A percentile compares a stretch with the other conserved stretches of the same genome.
phyloP scores from a whole-genome alignment of 2,797 vertebrate species.

The Poeciliopsis gracilis region DNA sequence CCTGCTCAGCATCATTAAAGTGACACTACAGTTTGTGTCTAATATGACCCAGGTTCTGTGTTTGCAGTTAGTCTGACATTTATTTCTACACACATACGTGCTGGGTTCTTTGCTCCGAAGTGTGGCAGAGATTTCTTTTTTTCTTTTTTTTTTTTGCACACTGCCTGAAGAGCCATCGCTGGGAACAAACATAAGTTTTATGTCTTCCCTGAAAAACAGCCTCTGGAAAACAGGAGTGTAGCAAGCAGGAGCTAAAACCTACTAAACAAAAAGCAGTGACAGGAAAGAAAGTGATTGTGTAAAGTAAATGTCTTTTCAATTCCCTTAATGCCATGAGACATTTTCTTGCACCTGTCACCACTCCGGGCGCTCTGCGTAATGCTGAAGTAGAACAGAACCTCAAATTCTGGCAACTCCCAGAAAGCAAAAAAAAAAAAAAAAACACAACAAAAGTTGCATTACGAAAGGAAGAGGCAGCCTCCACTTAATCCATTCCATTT shows the following conservation, averaged over 20 bases:
- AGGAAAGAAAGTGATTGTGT: slow-evolving; percentile 69
- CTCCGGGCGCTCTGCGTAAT: slow-evolving; percentile 64
- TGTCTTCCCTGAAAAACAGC: slow-evolving; percentile 70
- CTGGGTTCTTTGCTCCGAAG: slow-evolving; percentile 49
- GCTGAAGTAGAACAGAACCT: slow-evolving; percentile 64
- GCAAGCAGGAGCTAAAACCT: slow-evolving; percentile 60
- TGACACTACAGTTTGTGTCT: slow-evolving; percentile 39
- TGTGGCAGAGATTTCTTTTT: slow-evolving; percentile 32
- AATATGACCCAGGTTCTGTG: slow-evolving; percentile 43
- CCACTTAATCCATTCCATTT: slow-evolving; percentile 82
- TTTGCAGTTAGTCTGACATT: slow-evolving; percentile 56
- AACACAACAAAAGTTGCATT: slow-evolving; percentile 60
- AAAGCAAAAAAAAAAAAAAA: slow-evolving; percentile 58
- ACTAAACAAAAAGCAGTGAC: slow-evolving; percentile 73
- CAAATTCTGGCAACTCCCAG: slow-evolving; percentile 64
- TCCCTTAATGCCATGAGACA: slow-evolving; percentile 75
- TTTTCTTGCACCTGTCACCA: slow-evolving; percentile 80
- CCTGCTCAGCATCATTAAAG: slow-evolving; percentile 58
- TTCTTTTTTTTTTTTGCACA: slow-evolving; percentile 35
- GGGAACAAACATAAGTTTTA: slow-evolving; percentile 63
- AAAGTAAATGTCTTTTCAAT: slow-evolving; percentile 76
- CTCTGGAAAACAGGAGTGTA: slow-evolving; percentile 63
- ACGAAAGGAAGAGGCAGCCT: slow-evolving; percentile 79
- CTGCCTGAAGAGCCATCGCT: slow-evolving; percentile 32
- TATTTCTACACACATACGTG: slow-evolving; percentile 41